Conservation (phyloP, 1,140 invertebrate species). For the Wiebesia pumilae region DNA sequence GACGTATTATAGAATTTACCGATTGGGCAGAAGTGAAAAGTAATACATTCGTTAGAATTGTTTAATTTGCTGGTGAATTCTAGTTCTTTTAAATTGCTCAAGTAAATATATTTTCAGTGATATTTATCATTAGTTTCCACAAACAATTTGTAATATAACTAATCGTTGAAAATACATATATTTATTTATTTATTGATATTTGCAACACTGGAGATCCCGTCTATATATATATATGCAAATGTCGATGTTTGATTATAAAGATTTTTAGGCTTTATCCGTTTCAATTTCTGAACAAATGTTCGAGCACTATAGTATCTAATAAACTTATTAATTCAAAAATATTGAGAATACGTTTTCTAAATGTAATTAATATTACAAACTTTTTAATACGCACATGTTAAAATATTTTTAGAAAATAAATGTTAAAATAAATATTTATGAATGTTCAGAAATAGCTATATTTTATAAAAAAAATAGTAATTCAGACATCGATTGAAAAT, state of each 20-base stretch:
- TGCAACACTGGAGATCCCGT: not conserved
- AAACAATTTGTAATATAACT: not conserved
- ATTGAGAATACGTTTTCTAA: not conserved
- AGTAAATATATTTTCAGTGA: not conserved
- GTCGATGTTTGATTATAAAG: not conserved
- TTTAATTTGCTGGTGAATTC: not conserved
- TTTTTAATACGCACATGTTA: too few relatives aligned
- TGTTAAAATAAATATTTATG: not conserved
- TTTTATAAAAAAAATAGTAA: too few relatives aligned
- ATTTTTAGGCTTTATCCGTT: not conserved
- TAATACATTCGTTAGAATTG: too few relatives aligned
- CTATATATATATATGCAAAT: not conserved
- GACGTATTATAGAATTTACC: conserved; percentile 50
- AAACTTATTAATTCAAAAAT: too few relatives aligned
- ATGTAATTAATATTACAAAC: not conserved
- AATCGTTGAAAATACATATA: too few relatives aligned
- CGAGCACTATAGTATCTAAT: too few relatives aligned
- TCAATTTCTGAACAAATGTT: not conserved
- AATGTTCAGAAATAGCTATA: not conserved
- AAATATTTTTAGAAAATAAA: not conserved
- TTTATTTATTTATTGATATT: not conserved
- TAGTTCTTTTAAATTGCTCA: not conserved
- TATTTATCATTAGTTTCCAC: not conserved
- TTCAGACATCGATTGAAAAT: too few relatives aligned
- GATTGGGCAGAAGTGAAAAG: too few relatives aligned